Conservation (phyloP, 2,888 invertebrate species). For the Listrodromus nycthemerus region DNA sequence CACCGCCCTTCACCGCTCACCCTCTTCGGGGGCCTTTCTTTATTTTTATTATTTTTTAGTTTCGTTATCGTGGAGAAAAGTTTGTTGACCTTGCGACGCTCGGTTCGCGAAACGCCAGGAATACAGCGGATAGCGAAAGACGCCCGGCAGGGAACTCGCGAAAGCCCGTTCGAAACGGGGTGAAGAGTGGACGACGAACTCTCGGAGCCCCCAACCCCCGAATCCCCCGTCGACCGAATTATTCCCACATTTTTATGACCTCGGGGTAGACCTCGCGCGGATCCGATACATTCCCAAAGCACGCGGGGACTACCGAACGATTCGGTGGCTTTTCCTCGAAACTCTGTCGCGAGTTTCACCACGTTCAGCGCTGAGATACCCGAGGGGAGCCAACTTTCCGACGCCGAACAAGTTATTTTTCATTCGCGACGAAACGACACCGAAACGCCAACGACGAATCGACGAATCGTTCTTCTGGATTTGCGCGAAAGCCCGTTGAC, state of each 20-base stretch:
- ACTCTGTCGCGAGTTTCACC: too few species aligned
- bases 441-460: too few species aligned
- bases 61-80: constrained; percentile 67
- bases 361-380: too few species aligned
- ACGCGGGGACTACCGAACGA: too few species aligned
- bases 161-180: constrained; percentile 55
- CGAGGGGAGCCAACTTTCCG: too few species aligned
- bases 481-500: constrained; percentile 8
- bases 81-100: constrained; percentile 73
- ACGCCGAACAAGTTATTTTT: too few species aligned
- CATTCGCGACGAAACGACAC: too few species aligned
- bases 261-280: too few species aligned
- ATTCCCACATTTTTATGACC: constrained; percentile 55
- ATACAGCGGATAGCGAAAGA: constrained; percentile 61
- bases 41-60: too few species aligned
- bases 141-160: constrained; percentile 31
- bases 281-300: too few species aligned
- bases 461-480: constrained; percentile 17
- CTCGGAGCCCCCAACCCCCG: too few species aligned
- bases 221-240: constrained; percentile 71
- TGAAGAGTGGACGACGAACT: constrained; percentile 50
- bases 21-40: constrained; percentile 52
- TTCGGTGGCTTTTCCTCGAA: too few species aligned
- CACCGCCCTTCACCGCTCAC: constrained; percentile 47
- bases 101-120: constrained; percentile 69